Evolutionary conservation across 2,888 invertebrate species (phyloP).

Genomic region (Gymnocheta viridis): DNA sequence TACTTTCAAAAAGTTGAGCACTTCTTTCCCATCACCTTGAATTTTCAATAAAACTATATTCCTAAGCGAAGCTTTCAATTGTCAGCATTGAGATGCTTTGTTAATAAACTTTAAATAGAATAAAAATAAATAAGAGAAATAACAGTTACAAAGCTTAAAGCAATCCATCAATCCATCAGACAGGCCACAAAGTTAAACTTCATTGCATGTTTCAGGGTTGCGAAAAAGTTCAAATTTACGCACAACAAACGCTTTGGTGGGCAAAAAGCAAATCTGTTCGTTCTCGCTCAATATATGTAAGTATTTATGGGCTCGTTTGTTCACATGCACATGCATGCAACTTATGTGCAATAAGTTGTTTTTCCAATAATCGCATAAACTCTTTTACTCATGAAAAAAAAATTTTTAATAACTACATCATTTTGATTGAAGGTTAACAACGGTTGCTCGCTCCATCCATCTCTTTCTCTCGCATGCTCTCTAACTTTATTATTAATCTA

Average conservation of each 20-base stretch:
- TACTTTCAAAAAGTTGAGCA: background rate
- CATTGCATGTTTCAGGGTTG: slow-evolving; percentile 54
- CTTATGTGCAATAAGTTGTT: background rate
- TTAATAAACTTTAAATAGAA: slow-evolving; percentile 51
- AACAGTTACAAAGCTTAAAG: slow-evolving; percentile 48
- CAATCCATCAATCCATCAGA: background rate
- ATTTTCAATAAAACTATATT: background rate
- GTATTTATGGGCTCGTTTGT: background rate
- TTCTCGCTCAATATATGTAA: too few species aligned
- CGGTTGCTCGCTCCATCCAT: background rate
- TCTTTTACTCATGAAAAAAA: background rate
- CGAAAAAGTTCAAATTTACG: slow-evolving; percentile 22
- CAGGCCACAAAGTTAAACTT: slow-evolving; percentile 53
- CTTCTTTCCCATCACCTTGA: slow-evolving; percentile 20
- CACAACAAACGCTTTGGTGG: background rate
- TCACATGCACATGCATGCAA: background rate
- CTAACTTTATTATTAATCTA: background rate
- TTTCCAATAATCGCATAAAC: background rate
- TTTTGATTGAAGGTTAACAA: slow-evolving; percentile 18
- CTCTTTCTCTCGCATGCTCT: background rate
- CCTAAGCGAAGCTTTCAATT: background rate
- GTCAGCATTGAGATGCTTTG: background rate
- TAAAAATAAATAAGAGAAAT: too few species aligned
- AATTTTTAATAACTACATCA: background rate
- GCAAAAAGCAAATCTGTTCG: background rate